Evolutionary conservation across 2,888 invertebrate genomes (phyloP).

Genomic region (Oasisia sp.): DNA sequence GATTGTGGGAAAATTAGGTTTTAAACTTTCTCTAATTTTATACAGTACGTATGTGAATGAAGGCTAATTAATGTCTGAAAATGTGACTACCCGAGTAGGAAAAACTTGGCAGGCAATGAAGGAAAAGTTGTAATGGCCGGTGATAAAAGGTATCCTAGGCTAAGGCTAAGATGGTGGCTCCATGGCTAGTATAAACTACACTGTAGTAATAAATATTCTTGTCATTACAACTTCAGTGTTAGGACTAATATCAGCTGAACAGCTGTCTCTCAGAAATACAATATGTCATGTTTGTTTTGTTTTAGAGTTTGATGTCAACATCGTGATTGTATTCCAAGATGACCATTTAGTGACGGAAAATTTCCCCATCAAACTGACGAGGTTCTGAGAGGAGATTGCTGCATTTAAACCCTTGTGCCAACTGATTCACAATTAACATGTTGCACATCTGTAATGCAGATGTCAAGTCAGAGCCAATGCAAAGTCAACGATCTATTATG

Average conservation of each 20-base stretch:
- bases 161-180: no score
- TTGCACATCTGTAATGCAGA: neutral
- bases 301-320: conserved; percentile 94
- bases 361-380: conserved; percentile 78
- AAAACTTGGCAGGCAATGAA: no score
- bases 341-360: conserved; percentile 94
- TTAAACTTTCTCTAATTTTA: no score
- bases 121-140: no score
- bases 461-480: neutral
- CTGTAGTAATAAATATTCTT: neutral
- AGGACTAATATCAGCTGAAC: neutral
- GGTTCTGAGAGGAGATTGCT: conserved; percentile 41
- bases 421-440: neutral
- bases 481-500: neutral
- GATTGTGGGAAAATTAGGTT: no score
- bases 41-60: no score
- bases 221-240: neutral
- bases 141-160: no score
- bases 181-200: no score
- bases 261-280: neutral
- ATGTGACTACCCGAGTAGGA: no score
- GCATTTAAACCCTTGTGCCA: neutral
- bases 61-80: no score
- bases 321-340: conserved; percentile 91
- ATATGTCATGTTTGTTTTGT: conserved; percentile 51